These are phyloP conservation scores for Myrmecobius fasciatus DNA, from an alignment of 2,113 vertebrate species.

Conservation along the genomic window DNA sequence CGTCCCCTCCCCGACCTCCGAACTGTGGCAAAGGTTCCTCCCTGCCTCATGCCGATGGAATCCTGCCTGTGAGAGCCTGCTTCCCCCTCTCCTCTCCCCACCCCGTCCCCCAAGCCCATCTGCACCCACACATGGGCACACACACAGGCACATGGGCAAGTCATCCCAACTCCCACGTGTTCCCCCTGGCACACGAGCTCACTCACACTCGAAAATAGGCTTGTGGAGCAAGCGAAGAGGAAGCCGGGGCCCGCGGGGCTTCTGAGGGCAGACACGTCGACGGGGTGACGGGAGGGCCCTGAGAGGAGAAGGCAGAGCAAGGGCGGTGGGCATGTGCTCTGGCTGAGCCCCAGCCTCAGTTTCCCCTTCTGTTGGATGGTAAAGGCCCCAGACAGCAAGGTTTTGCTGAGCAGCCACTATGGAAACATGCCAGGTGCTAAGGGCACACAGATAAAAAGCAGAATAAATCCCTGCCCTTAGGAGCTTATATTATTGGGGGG, in stretches of 20 bases:
- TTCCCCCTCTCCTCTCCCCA: not conserved
- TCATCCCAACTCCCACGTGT: not conserved
- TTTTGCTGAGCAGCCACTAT: too few relatives aligned
- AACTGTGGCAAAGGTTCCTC: not conserved
- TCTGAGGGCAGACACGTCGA: not conserved
- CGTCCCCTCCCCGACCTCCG: too few relatives aligned
- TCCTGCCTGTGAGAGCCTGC: not conserved
- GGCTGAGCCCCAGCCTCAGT: not conserved
- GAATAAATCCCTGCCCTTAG: too few relatives aligned
- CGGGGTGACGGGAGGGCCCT: not conserved
- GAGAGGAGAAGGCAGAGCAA: too few relatives aligned
- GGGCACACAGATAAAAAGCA: not conserved
- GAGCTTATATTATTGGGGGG: not conserved
- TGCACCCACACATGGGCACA: not conserved
- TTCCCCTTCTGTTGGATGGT: not conserved
- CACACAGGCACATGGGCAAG: not conserved
- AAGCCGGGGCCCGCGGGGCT: too few relatives aligned
- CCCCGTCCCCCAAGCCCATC: not conserved
- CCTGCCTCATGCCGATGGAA: not conserved
- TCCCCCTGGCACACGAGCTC: not conserved
- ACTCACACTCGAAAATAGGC: not conserved
- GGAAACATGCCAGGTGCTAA: too few relatives aligned
- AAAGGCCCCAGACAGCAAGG: too few relatives aligned
- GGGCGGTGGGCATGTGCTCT: fast-evolving
- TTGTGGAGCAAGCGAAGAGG: not conserved